A percentile compares a stretch with the other conserved stretches of the same genome.
These are phyloP conservation scores for Trichopoda pennipes DNA, from an alignment of 2,888 invertebrate species.

Conservation along the genomic window DNA sequence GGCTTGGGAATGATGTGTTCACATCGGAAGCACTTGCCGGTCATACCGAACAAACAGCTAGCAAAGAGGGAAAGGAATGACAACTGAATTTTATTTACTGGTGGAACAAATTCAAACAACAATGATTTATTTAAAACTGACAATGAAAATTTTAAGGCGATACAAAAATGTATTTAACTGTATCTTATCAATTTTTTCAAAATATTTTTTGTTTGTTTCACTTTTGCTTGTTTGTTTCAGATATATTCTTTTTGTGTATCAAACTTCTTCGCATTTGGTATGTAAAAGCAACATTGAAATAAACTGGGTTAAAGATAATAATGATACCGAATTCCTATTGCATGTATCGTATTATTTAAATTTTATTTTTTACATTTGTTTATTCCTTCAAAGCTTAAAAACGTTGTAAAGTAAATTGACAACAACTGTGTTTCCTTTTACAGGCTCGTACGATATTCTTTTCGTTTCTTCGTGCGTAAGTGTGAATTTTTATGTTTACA, in stretches of 20 bases:
- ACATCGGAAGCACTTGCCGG: too few species aligned
- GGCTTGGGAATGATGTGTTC: too few species aligned
- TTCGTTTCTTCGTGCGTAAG: constrained; percentile 13
- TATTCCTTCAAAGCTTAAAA: constrained; percentile 34
- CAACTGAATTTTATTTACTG: too few species aligned
- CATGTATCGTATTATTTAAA: constrained; percentile 57
- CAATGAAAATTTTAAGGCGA: neutral
- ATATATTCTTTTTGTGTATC: neutral
- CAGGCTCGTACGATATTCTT: neutral
- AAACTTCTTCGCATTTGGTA: neutral
- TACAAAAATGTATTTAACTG: too few species aligned
- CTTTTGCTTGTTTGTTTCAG: neutral
- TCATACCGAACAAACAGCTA: too few species aligned
- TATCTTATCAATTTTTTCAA: too few species aligned
- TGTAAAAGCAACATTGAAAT: neutral
- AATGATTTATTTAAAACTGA: too few species aligned
- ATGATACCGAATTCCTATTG: constrained; percentile 18
- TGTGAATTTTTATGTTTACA: constrained; percentile 10
- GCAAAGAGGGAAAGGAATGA: too few species aligned
- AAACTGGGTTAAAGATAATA: constrained; percentile 4
- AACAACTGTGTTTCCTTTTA: constrained; percentile 29
- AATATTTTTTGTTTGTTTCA: too few species aligned
- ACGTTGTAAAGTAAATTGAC: constrained; percentile 44
- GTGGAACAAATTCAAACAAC: too few species aligned
- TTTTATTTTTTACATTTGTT: constrained; percentile 22